These are phyloP conservation scores for Sitophilus oryzae DNA, from an alignment of 1,140 invertebrate species.

Conservation along the genomic window DNA sequence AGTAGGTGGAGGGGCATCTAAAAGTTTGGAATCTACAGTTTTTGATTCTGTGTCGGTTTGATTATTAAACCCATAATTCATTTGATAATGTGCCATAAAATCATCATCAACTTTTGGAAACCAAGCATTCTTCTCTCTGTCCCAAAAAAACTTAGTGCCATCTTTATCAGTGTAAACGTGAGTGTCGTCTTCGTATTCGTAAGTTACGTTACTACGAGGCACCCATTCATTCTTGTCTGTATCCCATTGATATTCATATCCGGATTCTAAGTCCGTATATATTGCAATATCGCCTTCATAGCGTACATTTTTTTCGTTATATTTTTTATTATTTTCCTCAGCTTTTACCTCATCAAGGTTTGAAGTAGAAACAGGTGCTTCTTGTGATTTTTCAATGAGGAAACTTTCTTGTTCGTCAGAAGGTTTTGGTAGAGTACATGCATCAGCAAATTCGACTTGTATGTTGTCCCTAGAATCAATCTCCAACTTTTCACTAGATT, in stretches of 20 bases:
- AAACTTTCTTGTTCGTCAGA: too few relatives aligned
- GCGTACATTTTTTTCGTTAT: constrained; percentile 52
- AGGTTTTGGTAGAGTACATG: too few relatives aligned
- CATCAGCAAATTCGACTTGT: too few relatives aligned
- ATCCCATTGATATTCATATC: constrained; percentile 63
- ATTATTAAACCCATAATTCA: constrained; percentile 85
- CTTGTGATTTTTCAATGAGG: not conserved
- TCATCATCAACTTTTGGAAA: constrained; percentile 97
- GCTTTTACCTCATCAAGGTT: not conserved
- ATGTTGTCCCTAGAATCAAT: too few relatives aligned
- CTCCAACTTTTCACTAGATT: too few relatives aligned
- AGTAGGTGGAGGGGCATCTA: constrained; percentile 27
- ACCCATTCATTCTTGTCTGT: constrained; percentile 54
- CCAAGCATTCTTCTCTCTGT: constrained; percentile 84
- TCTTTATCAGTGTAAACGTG: constrained; percentile 82
- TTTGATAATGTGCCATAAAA: constrained; percentile 92
- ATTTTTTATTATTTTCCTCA: constrained; percentile 13
- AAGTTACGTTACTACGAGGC: constrained; percentile 46
- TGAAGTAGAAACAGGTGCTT: not conserved
- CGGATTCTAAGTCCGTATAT: constrained; percentile 65
- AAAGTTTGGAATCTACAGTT: constrained; percentile 34
- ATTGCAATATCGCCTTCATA: constrained; percentile 64
- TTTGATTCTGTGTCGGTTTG: constrained; percentile 35
- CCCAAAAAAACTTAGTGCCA: constrained; percentile 88
- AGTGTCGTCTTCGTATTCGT: constrained; percentile 70